phyloP scores from a whole-genome alignment of 2,888 invertebrate species.

The Tiliacea citrago region DNA sequence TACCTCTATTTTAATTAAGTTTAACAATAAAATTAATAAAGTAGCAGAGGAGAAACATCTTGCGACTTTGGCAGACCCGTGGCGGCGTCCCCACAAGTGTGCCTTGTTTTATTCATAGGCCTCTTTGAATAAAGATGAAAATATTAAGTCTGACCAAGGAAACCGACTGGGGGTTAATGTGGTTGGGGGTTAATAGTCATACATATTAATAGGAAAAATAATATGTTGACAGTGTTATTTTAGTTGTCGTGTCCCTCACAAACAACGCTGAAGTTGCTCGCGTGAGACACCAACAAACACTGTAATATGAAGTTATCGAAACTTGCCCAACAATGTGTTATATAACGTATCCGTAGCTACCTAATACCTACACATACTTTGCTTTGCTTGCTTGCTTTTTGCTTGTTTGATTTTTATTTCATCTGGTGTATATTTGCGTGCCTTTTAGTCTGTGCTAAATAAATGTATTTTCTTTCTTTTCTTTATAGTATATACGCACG shows the following conservation, averaged over 20 bases:
- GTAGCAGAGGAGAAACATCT: slow-evolving; percentile 78
- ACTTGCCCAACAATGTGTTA: slow-evolving; percentile 7
- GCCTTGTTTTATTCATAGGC: slow-evolving; percentile 88
- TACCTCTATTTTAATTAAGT: slow-evolving; percentile 81
- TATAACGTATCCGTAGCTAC: not conserved
- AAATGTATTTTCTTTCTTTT: no score
- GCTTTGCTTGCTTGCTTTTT: no score
- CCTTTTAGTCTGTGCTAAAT: no score
- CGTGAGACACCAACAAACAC: slow-evolving; percentile 30
- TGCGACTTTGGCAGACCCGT: slow-evolving; percentile 77
- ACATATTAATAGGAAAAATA: slow-evolving; percentile 86
- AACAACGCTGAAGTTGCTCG: slow-evolving; percentile 28
- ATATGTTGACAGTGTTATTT: slow-evolving; percentile 71
- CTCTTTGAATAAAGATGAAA: slow-evolving; percentile 90
- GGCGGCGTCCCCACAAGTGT: slow-evolving; percentile 74
- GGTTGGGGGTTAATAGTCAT: slow-evolving; percentile 85
- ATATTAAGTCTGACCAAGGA: slow-evolving; percentile 86
- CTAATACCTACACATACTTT: not conserved
- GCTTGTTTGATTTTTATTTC: no score
- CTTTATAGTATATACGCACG: no score
- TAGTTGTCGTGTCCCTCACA: slow-evolving; percentile 37
- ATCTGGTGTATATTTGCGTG: no score
- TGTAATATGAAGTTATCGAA: slow-evolving; percentile 42
- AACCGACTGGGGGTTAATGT: slow-evolving; percentile 83
- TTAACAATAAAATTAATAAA: slow-evolving; percentile 84